Evolutionary conservation across 2,888 invertebrate genomes (phyloP).

Genomic region (Leptinotarsa haldemani): DNA sequence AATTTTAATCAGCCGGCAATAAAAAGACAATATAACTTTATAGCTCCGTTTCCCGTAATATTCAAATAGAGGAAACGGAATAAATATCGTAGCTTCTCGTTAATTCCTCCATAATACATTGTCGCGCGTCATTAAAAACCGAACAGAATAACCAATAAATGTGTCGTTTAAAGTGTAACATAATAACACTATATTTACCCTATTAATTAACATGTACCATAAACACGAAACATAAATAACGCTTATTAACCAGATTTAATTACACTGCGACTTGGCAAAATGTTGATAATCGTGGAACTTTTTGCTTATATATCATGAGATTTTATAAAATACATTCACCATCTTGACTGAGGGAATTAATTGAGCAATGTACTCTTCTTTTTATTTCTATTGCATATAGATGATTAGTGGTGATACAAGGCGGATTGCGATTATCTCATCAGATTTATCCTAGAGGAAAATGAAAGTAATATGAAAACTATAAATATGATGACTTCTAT

Average conservation of each 20-base stretch:
- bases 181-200: slow-evolving; percentile 16
- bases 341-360: background rate
- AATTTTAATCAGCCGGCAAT: background rate
- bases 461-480: too few species aligned
- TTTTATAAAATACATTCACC: background rate
- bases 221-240: slow-evolving; percentile 21
- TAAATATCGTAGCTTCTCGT: background rate
- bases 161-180: slow-evolving; percentile 20
- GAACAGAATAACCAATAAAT: slow-evolving; percentile 16
- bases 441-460: background rate
- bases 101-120: background rate
- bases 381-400: background rate
- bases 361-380: background rate
- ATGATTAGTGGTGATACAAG: background rate
- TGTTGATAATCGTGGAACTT: background rate
- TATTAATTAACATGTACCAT: slow-evolving; percentile 10
- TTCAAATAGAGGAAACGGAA: background rate
- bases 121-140: slow-evolving; percentile 15
- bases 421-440: background rate
- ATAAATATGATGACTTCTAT: too few species aligned
- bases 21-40: background rate
- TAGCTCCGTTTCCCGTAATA: background rate
- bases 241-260: slow-evolving; percentile 16
- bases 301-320: slow-evolving; percentile 10
- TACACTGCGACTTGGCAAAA: slow-evolving; percentile 10